phyloP scores from a whole-genome alignment of 2,888 invertebrate species.

The Eupithecia dodoneata region DNA sequence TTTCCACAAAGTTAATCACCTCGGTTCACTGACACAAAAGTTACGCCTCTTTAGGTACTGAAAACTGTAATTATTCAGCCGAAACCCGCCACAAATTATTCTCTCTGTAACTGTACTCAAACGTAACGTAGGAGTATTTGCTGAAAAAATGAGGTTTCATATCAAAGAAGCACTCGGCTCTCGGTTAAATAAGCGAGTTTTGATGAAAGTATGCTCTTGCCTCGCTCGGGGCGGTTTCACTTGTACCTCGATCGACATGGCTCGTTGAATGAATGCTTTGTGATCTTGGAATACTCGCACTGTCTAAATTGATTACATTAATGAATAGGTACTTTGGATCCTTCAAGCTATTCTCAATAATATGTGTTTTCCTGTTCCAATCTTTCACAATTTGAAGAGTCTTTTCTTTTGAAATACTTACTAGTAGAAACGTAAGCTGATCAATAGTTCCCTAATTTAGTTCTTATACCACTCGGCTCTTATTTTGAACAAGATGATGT shows the following conservation, averaged over 20 bases:
- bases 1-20: not conserved
- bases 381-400: not conserved
- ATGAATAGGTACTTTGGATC: not conserved
- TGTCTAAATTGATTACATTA: not conserved
- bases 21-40: constrained; percentile 16
- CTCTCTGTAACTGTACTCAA: constrained; percentile 15
- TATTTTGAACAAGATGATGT: not conserved
- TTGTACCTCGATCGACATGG: not conserved
- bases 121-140: constrained; percentile 21
- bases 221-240: constrained; percentile 34
- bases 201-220: constrained; percentile 31
- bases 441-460: not conserved
- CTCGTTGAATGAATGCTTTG: not conserved
- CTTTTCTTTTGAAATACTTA: not conserved
- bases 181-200: constrained; percentile 31
- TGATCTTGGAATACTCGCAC: not conserved
- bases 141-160: constrained; percentile 36
- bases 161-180: constrained; percentile 39
- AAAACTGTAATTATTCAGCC: constrained; percentile 3
- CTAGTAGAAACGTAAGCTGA: not conserved
- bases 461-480: not conserved
- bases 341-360: not conserved
- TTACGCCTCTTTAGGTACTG: not conserved
- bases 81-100: constrained; percentile 12
- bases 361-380: not conserved